Evolutionary conservation across 1,140 invertebrate species (phyloP).

Genomic region (Colletes gigas): DNA sequence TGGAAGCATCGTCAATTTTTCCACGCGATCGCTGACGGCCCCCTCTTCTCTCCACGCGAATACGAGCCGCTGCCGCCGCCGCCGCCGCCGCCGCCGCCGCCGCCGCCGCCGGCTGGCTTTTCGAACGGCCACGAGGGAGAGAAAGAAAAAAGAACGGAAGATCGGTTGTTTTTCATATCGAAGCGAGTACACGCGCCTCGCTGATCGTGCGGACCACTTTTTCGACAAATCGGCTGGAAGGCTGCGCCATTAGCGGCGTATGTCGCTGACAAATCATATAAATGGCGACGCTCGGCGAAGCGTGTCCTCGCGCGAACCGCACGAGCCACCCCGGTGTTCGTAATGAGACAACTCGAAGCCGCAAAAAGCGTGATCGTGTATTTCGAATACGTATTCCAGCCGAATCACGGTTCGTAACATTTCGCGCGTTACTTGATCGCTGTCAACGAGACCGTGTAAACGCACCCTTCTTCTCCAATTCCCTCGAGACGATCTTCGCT

Average conservation of each 20-base stretch:
- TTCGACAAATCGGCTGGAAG: constrained; percentile 80
- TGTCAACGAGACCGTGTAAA: not conserved
- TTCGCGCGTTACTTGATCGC: not conserved
- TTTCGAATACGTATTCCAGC: too few relatives aligned
- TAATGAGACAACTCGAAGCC: constrained; percentile 14
- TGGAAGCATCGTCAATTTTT: constrained; percentile 70
- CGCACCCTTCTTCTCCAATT: constrained; percentile 31
- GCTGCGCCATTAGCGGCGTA: constrained; percentile 69
- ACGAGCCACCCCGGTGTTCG: constrained; percentile 22
- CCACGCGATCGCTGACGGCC: constrained; percentile 72
- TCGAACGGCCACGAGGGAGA: constrained; percentile 42
- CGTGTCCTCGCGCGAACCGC: constrained; percentile 51
- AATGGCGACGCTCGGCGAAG: constrained; percentile 71
- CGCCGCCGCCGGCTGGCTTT: constrained; percentile 40
- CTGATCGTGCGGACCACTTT: constrained; percentile 72
- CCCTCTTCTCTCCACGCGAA: constrained; percentile 57
- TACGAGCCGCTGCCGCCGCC: constrained; percentile 29
- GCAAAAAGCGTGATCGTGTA: not conserved
- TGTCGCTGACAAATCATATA: constrained; percentile 80
- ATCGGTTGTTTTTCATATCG: constrained; percentile 67
- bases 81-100: too few relatives aligned
- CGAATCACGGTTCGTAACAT: too few relatives aligned
- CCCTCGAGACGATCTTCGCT: constrained; percentile 16
- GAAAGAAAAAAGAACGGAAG: constrained; percentile 42
- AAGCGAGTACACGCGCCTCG: constrained; percentile 58